Base-by-base conservation (phyloP, 2,888 invertebrate species). In the Aspidapion aeneum region DNA sequence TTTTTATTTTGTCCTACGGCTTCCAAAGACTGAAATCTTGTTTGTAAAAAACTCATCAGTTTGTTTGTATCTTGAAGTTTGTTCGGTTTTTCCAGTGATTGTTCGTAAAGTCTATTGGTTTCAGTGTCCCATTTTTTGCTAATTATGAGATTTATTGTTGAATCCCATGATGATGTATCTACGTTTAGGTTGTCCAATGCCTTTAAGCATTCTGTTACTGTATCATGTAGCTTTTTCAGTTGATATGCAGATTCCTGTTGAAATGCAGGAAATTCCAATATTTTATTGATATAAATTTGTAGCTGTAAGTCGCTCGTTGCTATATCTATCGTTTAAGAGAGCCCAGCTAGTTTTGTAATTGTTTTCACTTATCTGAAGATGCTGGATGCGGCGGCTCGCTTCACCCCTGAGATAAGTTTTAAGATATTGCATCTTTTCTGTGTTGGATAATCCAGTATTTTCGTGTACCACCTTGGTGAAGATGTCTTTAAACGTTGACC, bases 361-460 rank as follows among this genome's bases (percentile, higher is more conserved):
- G 18, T 21, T 22, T 17, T 62, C 62, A 5, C 52, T 35, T 17
- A 22, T 62, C 18, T 62, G 52, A 21, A 59, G 50, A 48, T 62
- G 62, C 49, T 62, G 58, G 21, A 62, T 58, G n/a, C 58, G 18
- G n/a, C 49, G 21, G 50, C 62, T 54, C n/a, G 55, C 51, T 62
- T 62, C 58, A 0, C 55, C 62, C 49, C 57, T 18, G 51, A 58
- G 20, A 35, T 62, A 52, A 52, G 62, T 58, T 55, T 57, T 62
- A n/a, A 62, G 52, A 18, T 51, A 62, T 35, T 62, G 57, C 57
- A 62, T 62, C 22, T 57, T 62, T 50, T 62, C 57, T 21, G 3
- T 22, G 20, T 20, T 20, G 20, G 57, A 7, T 20, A 5, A 57
- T 20, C 17, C 7, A 21, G 20, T 7, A 22, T 57, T 57, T 9